Evolutionary conservation across 1,140 invertebrate species (phyloP).

Genomic region (Reticulitermes speratus): DNA sequence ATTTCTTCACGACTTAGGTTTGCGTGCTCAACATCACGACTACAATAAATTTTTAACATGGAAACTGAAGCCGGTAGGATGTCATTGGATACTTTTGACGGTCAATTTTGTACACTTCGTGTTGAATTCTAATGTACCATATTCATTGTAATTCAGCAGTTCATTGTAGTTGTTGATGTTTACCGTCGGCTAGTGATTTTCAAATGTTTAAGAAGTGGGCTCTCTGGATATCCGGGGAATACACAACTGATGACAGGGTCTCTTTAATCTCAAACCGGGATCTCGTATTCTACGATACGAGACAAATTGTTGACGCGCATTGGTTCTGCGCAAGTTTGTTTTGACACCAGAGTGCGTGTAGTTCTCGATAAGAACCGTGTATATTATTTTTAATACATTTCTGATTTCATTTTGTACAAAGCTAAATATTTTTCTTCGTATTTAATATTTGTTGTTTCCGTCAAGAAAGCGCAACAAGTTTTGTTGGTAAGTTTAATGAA

Average conservation of each 20-base stretch:
- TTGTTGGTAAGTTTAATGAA: background rate
- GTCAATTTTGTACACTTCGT: no score
- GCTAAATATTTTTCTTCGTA: background rate
- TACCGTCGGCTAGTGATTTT: background rate
- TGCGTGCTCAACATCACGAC: no score
- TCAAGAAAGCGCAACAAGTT: background rate
- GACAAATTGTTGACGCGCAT: background rate
- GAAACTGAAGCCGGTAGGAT: no score
- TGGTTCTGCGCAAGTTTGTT: constrained; percentile 9
- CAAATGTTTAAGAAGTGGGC: background rate
- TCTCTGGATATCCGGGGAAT: background rate
- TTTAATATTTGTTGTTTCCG: background rate
- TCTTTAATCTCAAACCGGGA: constrained; percentile 24
- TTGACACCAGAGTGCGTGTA: constrained; percentile 25
- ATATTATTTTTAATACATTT: constrained; percentile 22
- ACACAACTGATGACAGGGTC: background rate
- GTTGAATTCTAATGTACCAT: no score
- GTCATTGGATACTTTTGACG: no score
- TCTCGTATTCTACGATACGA: constrained; percentile 26
- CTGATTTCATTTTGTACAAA: background rate
- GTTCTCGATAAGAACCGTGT: background rate
- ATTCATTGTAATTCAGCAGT: no score
- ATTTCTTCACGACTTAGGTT: no score
- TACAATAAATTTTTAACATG: no score
- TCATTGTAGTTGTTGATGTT: background rate